A percentile compares a stretch with the other conserved stretches of the same genome.
phyloP scores from a whole-genome alignment of 2,797 vertebrate species.

The Melanogrammus aeglefinus region DNA sequence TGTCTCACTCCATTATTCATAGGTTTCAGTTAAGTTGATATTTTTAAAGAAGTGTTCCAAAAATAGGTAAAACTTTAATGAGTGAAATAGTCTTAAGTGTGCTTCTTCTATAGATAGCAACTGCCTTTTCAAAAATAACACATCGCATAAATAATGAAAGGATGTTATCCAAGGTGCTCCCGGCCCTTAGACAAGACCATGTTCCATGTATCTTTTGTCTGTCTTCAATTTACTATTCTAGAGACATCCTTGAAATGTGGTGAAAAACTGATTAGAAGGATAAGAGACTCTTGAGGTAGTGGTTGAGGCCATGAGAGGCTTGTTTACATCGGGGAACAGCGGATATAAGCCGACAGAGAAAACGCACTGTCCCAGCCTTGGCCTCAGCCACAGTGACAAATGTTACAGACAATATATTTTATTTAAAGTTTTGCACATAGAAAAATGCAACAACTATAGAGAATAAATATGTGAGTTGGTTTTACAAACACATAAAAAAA shows the following conservation, averaged over 20 bases:
- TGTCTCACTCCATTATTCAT: constrained; percentile 59
- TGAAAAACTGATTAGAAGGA: not conserved
- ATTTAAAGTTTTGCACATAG: not conserved
- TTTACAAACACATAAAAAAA: not conserved
- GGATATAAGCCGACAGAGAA: constrained; percentile 17
- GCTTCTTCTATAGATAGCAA: constrained; percentile 20
- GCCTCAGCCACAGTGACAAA: constrained; percentile 26
- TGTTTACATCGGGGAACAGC: constrained; percentile 3
- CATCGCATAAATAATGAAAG: constrained; percentile 45
- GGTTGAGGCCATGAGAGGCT: not conserved
- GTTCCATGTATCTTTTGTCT: not conserved
- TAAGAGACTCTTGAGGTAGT: constrained; percentile 3
- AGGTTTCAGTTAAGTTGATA: constrained; percentile 51
- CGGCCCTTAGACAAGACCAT: not conserved
- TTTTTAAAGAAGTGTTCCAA: constrained; percentile 55
- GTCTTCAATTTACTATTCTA: not conserved
- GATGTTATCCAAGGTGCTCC: constrained; percentile 15
- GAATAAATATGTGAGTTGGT: not conserved
- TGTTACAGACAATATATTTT: constrained; percentile 16
- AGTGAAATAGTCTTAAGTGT: constrained; percentile 53
- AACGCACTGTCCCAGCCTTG: constrained; percentile 25
- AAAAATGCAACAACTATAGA: not conserved
- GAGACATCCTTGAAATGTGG: not conserved
- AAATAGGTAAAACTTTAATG: constrained; percentile 26
- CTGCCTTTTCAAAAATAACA: constrained; percentile 33